A percentile compares a stretch with the other conserved stretches of the same genome.
Conservation (phyloP, 2,888 invertebrate species). For the Mongoloraphidia duomilia region DNA sequence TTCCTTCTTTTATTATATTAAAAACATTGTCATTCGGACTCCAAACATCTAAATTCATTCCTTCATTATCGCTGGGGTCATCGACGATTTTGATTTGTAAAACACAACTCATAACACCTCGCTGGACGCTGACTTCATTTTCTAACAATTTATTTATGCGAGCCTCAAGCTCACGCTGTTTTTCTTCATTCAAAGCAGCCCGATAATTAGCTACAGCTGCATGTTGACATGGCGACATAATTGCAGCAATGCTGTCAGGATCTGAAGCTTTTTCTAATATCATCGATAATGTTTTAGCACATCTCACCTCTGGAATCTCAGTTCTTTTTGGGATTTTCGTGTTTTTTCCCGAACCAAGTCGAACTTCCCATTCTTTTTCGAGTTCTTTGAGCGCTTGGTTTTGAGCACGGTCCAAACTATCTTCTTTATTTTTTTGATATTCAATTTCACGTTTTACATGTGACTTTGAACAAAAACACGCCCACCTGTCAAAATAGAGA, state of each 20-base stretch:
- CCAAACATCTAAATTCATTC: slow-evolving; percentile 47
- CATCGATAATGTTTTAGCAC: slow-evolving; percentile 20
- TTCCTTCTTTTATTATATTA: slow-evolving; percentile 45
- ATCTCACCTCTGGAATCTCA: slow-evolving; percentile 15
- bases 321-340: slow-evolving; percentile 4
- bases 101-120: too few relatives aligned
- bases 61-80: slow-evolving; percentile 10
- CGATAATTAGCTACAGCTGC: slow-evolving; percentile 29
- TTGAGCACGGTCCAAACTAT: slow-evolving; percentile 34
- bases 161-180: slow-evolving; percentile 15
- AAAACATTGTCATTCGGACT: slow-evolving; percentile 45
- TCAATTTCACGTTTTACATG: too few relatives aligned
- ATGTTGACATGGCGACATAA: slow-evolving; percentile 31
- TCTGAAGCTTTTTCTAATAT: slow-evolving; percentile 32
- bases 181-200: slow-evolving; percentile 10
- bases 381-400: slow-evolving; percentile 36
- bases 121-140: not conserved
- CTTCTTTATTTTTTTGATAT: slow-evolving; percentile 19
- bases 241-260: slow-evolving; percentile 34
- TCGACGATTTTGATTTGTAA: slow-evolving; percentile 30
- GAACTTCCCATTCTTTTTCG: slow-evolving; percentile 15
- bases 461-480: too few relatives aligned
- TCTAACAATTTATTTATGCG: slow-evolving; percentile 12
- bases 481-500: too few relatives aligned
- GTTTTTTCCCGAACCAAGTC: not conserved